Evolutionary conservation across 2,113 vertebrate genomes (phyloP).

Genomic region (Ailurus styani): DNA sequence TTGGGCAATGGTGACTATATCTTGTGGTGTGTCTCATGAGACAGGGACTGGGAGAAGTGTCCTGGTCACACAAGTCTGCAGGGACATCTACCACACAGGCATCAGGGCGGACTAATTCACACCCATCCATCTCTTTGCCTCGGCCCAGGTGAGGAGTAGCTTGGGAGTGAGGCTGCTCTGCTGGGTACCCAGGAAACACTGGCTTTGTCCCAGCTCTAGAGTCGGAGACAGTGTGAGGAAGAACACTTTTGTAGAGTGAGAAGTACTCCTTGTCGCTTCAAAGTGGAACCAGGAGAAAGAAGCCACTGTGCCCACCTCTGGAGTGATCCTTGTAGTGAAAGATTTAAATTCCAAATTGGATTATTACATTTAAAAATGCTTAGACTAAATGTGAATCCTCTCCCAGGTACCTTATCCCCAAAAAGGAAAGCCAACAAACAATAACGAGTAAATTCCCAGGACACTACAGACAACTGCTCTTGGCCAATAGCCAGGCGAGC

Average conservation of each 20-base stretch:
- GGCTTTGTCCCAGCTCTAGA: background rate
- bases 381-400: background rate
- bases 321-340: background rate
- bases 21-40: background rate
- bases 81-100: background rate
- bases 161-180: background rate
- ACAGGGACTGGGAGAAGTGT: background rate
- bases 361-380: background rate
- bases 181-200: background rate
- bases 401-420: background rate
- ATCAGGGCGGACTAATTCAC: background rate
- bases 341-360: background rate
- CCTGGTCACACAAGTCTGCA: background rate
- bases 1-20: background rate
- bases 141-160: background rate
- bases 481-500: background rate
- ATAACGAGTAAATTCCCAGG: background rate
- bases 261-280: background rate
- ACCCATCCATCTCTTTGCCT: background rate
- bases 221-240: background rate
- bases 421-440: background rate
- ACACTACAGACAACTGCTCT: background rate
- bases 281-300: background rate
- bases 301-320: background rate
- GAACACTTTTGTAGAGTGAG: background rate